These are phyloP conservation scores for Knipowitschia caucasica DNA, from an alignment of 2,797 vertebrate species.

Conservation along the genomic window DNA sequence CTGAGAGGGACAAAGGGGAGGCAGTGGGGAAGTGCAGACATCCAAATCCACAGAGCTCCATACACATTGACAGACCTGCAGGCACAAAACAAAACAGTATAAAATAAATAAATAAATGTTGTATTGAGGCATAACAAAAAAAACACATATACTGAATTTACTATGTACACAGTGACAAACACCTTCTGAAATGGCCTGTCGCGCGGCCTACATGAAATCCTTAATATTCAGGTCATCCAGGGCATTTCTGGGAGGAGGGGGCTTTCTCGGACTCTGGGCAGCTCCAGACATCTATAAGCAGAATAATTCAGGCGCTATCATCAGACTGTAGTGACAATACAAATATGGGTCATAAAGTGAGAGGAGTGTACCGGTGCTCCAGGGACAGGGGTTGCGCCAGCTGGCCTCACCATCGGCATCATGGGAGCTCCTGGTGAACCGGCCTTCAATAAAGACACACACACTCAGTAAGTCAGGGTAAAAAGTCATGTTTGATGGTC, in stretches of 20 bases:
- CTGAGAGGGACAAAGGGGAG: constrained; percentile 72
- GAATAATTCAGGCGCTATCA: neutral
- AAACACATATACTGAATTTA: neutral
- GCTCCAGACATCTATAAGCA: constrained; percentile 75
- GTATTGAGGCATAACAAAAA: no score
- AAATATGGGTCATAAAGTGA: neutral
- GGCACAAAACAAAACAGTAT: neutral
- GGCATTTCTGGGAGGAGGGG: constrained; percentile 92
- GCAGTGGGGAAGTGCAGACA: constrained; percentile 71
- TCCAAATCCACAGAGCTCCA: constrained; percentile 78
- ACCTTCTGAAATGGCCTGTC: constrained; percentile 55
- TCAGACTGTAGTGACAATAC: neutral
- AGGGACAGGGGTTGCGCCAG: constrained; percentile 76
- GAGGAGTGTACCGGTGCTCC: constrained; percentile 80
- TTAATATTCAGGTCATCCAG: constrained; percentile 99
- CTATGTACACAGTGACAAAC: neutral
- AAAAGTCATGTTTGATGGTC: constrained; percentile 24
- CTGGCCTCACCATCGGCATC: constrained; percentile 95
- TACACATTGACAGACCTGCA: constrained; percentile 83
- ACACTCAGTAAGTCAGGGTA: constrained; percentile 34
- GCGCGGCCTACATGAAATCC: constrained; percentile 92
- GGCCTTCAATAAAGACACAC: constrained; percentile 74
- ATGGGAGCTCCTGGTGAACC: constrained; percentile 84
- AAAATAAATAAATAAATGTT: neutral
- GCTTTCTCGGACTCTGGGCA: constrained; percentile 95